Conservation (phyloP, 1,140 invertebrate genomes). For the Coenobita brevimanus region DNA sequence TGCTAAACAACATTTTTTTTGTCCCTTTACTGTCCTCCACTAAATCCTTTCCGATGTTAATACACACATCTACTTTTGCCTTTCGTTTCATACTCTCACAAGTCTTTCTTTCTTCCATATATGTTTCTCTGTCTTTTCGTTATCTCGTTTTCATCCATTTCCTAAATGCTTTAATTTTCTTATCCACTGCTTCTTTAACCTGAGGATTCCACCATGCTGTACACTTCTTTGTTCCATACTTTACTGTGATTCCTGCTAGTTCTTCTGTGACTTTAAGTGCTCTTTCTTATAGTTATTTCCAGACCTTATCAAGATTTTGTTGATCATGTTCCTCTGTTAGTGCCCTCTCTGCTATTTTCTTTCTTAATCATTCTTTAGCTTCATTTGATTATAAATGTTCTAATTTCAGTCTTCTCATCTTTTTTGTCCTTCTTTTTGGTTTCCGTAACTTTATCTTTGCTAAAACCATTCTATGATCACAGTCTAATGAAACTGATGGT, state of each 20-base stretch:
- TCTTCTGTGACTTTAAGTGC: background rate
- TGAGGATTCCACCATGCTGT: conserved; percentile 29
- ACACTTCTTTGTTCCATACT: conserved; percentile 3
- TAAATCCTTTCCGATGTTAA: too few species aligned
- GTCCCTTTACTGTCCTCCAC: too few species aligned
- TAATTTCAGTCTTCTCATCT: background rate
- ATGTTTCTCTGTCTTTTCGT: background rate
- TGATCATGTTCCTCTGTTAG: background rate
- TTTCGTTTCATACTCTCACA: too few species aligned
- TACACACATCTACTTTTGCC: too few species aligned
- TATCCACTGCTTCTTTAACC: conserved; percentile 6
- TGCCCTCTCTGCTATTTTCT: background rate
- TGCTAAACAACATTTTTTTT: too few species aligned
- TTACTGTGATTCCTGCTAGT: conserved; percentile 18
- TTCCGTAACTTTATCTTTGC: too few species aligned
- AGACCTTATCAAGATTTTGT: conserved; percentile 2
- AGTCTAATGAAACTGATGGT: too few species aligned
- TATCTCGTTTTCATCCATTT: background rate
- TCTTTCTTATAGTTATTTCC: background rate
- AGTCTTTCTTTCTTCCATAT: conserved; percentile 11
- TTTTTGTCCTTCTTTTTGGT: background rate
- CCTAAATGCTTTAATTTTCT: conserved; percentile 21
- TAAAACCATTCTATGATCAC: background rate
- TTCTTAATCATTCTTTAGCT: background rate
- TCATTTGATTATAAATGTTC: background rate